Base-by-base conservation (phyloP, 2,888 invertebrate species). In the Elysia crispata region DNA sequence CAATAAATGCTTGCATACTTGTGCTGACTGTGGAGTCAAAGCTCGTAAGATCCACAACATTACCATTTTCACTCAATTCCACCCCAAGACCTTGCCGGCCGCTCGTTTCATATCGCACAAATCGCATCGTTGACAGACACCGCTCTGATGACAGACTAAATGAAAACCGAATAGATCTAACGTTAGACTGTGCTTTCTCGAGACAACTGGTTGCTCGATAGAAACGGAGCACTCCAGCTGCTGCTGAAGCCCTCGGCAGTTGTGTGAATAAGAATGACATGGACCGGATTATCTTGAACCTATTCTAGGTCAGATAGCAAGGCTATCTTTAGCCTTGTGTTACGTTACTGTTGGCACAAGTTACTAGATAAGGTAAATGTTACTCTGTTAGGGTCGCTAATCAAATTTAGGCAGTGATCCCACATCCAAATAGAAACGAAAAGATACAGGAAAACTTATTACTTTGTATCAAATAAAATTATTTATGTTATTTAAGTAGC, bases 1-100 rank as follows among this genome's bases (percentile, higher is more conserved):
- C 86, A 30, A 90, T 85, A 82, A 89, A 89, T 33, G 82, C 84
- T 33, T 85, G 81, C 86, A 89, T 86, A 80, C 87, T 84, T 73
- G 73, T 76, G 20, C 89, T 86, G 25, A 90, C 76, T 11, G 79
- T 81, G 23, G 85, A 50, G 75, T 88, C 86, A 41, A 81, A 85
- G 20, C 80, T 84, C 31, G 80, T 84, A 31, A 90, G 78, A 76
- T 89, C 88, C 50, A 89, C 86, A 15, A 89, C 81, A 50, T 88
- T 86, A 8, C 88, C 88, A 49, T 86, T 86, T 28, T 82, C 82
- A n/a, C 73, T 67, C 13, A 86, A 77, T 80, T 89, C 89, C 50
- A 89, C 85, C 0, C 90, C 90, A 60, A 90, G 79, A 15, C 83
- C 83, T 28, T 66, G 83, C 41, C 77, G 82, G 60, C 85, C 87